Evolutionary conservation across 2,797 vertebrate species (phyloP).

Genomic region (Hemibagrus guttatus): DNA sequence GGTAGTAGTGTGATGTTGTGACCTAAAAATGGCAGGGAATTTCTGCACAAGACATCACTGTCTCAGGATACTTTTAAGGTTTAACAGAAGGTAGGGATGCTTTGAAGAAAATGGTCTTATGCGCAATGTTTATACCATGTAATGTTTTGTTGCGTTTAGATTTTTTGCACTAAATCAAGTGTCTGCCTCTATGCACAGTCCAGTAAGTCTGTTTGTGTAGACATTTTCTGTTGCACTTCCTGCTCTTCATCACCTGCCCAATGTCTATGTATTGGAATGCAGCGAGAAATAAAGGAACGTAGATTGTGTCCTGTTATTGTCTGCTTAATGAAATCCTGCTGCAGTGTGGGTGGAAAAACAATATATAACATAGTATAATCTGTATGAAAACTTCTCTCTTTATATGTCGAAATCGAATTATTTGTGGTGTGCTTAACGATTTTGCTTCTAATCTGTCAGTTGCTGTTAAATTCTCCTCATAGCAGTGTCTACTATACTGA

Average conservation of each 20-base stretch:
- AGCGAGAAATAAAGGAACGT: conserved; percentile 62
- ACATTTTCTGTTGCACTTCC: conserved; percentile 41
- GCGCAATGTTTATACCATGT: conserved; percentile 9
- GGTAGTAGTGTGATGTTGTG: background rate
- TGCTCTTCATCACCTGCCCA: conserved; percentile 61
- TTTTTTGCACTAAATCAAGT: conserved; percentile 18
- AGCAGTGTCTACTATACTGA: background rate
- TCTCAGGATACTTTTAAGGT: conserved; percentile 18
- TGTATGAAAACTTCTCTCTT: background rate
- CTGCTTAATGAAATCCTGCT: conserved; percentile 8
- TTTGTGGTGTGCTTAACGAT: too few relatives aligned
- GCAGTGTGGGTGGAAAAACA: background rate
- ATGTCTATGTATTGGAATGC: conserved; percentile 66
- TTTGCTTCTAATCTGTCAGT: background rate
- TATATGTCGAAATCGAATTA: background rate
- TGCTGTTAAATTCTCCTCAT: background rate
- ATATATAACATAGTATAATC: background rate
- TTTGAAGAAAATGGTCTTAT: background rate
- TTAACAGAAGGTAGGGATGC: background rate
- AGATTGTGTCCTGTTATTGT: conserved; percentile 55
- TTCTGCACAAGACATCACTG: conserved; percentile 27
- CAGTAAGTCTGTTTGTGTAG: background rate
- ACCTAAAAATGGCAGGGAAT: background rate
- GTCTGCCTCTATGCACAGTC: background rate
- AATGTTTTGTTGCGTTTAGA: background rate